Base-by-base conservation (phyloP, 1,140 invertebrate genomes). In the Bombyx mandarina region DNA sequence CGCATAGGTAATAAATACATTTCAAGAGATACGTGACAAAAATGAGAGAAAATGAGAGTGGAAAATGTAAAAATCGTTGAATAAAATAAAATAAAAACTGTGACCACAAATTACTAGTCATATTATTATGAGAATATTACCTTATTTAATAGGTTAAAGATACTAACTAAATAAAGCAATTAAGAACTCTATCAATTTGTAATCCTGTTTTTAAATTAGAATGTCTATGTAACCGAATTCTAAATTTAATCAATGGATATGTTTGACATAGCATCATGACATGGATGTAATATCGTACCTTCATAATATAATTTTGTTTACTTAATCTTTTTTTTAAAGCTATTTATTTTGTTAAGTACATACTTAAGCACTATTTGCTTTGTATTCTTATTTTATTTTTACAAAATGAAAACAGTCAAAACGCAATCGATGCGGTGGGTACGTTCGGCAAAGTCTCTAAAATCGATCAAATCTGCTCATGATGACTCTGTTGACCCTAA, bases 401-500 rank as follows among this genome's bases (percentile, higher is more conserved):
- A 43, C 7, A 46, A 1, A 35, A 61, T 61, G 54, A 64, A 50
- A 49, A 10, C 52, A 1, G 7, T 8, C 8, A 53, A 18, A 48
- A 43, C 42, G 35, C 35, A 8, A 52, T 63, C 58, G 8, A 54
- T 66, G 47, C 66, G 61, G 54, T 61, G 65, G 0, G 48, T 55
- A 6, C 65, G 54, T 52, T 64, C 61, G 22, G 49, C 54, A 18
- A 63, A 57, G 44, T 68, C 69, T 8, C 4, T 66, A 7, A 62
- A 49, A 49, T 69, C 66, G 1, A 48, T 59, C 7, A 55, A 56
- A 51, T 35, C 50, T 35, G 42, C 18, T 7, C 22, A 51, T 0
- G 50, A 35, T 10, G 10, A 22, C 3, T 3, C 50, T 26, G 22
- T 35, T 51, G 50, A 51, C 3, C 10, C 2, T 3, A 48, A 48